phyloP scores from a whole-genome alignment of 2,113 vertebrate species.

The Pimephales promelas region DNA sequence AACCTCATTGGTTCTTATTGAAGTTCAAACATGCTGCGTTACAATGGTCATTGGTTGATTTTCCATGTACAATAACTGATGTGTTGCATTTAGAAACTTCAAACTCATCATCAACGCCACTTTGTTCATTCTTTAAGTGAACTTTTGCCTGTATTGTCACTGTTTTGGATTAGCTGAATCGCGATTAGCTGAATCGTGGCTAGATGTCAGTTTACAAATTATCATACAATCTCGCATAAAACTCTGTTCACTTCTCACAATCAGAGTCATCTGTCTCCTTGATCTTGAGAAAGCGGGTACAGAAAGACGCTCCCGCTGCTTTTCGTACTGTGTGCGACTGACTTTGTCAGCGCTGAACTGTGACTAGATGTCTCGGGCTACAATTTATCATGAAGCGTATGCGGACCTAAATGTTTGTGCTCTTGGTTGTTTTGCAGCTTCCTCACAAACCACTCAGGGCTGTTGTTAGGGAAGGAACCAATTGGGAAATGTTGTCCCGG shows the following conservation, averaged over 20 bases:
- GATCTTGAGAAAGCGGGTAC: not conserved
- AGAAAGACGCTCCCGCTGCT: not conserved
- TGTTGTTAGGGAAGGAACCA: not conserved
- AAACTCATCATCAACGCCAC: not conserved
- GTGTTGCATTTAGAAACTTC: not conserved
- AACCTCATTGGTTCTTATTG: no score
- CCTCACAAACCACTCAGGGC: not conserved
- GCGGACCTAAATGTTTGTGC: not conserved
- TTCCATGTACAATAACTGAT: no score
- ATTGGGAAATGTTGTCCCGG: not conserved
- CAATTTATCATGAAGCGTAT: not conserved
- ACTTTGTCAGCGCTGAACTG: not conserved
- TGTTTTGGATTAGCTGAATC: not conserved
- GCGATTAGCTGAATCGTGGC: no score
- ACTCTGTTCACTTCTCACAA: no score
- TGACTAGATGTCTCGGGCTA: not conserved
- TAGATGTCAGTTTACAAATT: no score
- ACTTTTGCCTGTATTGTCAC: not conserved
- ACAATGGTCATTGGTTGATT: no score
- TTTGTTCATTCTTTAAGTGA: not conserved
- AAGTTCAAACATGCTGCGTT: no score
- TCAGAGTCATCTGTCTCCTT: not conserved
- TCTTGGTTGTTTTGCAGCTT: not conserved
- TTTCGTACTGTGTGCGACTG: not conserved
- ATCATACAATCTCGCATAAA: no score